A percentile compares a stretch with the other conserved stretches of the same genome.
These are phyloP conservation scores for Calliphora vomitoria DNA, from an alignment of 2,888 invertebrate genomes.

Conservation along the genomic window DNA sequence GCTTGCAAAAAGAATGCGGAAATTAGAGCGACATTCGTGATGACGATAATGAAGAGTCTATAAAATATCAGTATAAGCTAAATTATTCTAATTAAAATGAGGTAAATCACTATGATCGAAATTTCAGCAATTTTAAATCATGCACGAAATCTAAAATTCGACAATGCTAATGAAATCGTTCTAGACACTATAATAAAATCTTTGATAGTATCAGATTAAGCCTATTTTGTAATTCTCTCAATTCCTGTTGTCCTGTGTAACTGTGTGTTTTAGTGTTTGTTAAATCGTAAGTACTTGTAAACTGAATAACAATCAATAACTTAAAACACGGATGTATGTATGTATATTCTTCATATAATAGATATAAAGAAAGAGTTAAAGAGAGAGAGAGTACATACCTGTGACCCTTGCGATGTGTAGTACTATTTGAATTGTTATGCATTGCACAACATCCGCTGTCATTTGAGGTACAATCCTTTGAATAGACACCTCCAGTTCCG, in stretches of 20 bases:
- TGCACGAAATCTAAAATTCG: too few species aligned
- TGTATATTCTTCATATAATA: not conserved
- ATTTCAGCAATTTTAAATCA: too few species aligned
- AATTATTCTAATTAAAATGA: too few species aligned
- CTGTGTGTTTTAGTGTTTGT: not conserved
- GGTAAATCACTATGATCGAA: too few species aligned
- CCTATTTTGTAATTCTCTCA: not conserved
- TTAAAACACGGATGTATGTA: not conserved
- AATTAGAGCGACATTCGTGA: too few species aligned
- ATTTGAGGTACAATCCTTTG: constrained; percentile 46
- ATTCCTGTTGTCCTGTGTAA: not conserved
- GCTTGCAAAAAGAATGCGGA: too few species aligned
- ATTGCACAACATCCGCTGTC: constrained; percentile 76
- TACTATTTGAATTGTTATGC: constrained; percentile 81
- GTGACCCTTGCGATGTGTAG: constrained; percentile 88
- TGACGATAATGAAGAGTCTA: too few species aligned
- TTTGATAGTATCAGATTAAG: too few species aligned
- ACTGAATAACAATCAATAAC: not conserved
- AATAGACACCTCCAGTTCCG: constrained; percentile 76
- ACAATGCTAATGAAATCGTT: too few species aligned
- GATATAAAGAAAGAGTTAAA: not conserved
- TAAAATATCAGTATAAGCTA: too few species aligned
- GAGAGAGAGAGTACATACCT: constrained; percentile 84
- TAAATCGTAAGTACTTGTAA: not conserved
- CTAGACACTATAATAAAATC: too few species aligned